Evolutionary conservation across 2,113 vertebrate genomes (phyloP), one percentile per base, ranked within the genome.

Genomic region (Boleophthalmus pectinirostris): DNA sequence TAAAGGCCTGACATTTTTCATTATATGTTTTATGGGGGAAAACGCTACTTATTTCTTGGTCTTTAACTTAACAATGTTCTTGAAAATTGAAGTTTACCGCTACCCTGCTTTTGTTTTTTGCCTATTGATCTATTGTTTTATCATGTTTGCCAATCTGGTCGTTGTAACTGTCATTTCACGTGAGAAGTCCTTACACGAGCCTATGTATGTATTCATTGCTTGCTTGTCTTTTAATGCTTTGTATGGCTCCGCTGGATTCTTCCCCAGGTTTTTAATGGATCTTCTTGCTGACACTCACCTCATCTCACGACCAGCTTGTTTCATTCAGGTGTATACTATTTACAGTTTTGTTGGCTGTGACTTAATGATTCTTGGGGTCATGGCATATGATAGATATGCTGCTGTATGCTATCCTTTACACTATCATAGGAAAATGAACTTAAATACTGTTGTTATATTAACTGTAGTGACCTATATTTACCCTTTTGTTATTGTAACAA

Each of bases 391-490:
- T 18, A 61, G 87, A 74, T 87, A 85, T 16, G 58, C 80, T 11
- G 85, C 87, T 56, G 79, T 89, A 5, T 89, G 85, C 33, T 60
- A 81, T 57, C 81, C 87, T 69, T 69, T 89, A 15, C 82, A 82
- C 58, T 87, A 89, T 76, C 69, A 85, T 43, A 79, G 33, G 4
- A 82, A 74, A 66, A 84, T 85, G 72, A 81, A 47, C 8, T 29
- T 18, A 15, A 69, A 66, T 64, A 70, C 43, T 14, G 82, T 80
- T 12, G 15, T 15, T 9, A 14, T 0, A 1, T 53, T 89, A 64
- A 7, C 51, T 6, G 6, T 4, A 8, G 5, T 82, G 18, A 69
- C 81, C 54, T 85, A 68, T 75, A 14, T 75, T 5, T 46, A 20
- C 16, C 73, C 83, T 10, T 18, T 67, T 18, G 2, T 14, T 33